Conservation (phyloP, 1,140 invertebrate species). For the Geopemphigus sp. region DNA sequence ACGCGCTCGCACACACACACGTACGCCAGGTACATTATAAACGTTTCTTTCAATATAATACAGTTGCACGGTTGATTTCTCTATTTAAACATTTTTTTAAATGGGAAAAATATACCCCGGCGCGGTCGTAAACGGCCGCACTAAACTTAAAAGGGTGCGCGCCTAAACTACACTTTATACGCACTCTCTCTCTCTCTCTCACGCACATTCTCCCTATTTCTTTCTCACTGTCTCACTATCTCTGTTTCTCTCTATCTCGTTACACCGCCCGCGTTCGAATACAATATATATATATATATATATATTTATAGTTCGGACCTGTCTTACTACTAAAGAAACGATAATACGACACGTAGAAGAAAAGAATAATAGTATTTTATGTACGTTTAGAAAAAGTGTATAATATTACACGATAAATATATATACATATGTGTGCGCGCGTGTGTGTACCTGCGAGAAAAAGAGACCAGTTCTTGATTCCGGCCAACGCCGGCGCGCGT, state of each 20-base stretch:
- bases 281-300: too few species aligned
- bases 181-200: too few species aligned
- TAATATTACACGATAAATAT: neutral
- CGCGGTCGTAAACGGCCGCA: constrained; percentile 31
- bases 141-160: constrained; percentile 37
- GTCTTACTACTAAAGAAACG: neutral
- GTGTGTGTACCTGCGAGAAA: neutral
- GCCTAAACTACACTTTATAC: neutral
- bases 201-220: too few species aligned
- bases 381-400: constrained; percentile 5
- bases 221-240: too few species aligned
- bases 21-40: constrained; percentile 8
- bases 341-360: neutral
- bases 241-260: too few species aligned
- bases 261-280: too few species aligned
- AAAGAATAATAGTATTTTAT: too few species aligned
- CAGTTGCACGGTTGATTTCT: constrained; percentile 8
- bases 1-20: too few species aligned
- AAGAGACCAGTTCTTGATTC: constrained; percentile 24
- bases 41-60: constrained; percentile 14
- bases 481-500: neutral
- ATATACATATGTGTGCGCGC: too few species aligned
- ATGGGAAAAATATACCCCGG: constrained; percentile 24
- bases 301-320: too few species aligned
- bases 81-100: constrained; percentile 44